Evolutionary conservation across 2,113 vertebrate species (phyloP), one percentile per base, ranked within the genome.

Genomic region (Amia ocellicauda): DNA sequence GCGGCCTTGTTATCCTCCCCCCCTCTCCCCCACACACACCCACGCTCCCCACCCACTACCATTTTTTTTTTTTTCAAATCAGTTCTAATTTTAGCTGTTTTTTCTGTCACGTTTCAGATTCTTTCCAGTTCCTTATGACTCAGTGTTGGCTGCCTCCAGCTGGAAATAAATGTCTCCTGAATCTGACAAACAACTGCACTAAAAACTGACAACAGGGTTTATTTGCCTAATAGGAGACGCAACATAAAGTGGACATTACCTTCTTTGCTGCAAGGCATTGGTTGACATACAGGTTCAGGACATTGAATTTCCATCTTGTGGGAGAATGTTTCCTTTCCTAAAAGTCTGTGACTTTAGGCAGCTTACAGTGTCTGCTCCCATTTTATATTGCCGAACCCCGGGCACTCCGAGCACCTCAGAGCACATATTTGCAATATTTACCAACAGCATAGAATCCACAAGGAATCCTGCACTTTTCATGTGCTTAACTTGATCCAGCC

Each of bases 391-490:
- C 67, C 79, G 79, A 67, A 78, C 80, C 83, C 75, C 67, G 62
- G 77, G 80, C 68, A 78, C 85, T 84, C 45, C 60, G 66, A 85
- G 84, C 79, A 68, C 76, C 74, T 72, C 57, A 76, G 14, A 19
- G 74, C 60, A 63, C 43, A 70, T 36, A 11, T 36, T 76, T 76
- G 68, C 69, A 77, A 80, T 72, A 84, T 7, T 47, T 47, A 83
- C 78, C 78, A 83, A 81, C 78, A 83, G 79, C 87, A 78, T 69
- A 62, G 31, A 36, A n/a, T n/a, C n/a, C n/a, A n/a, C n/a, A n/a
- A n/a, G n/a, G 31, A 11, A 36, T 7, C 11, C 31, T 11, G 11
- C 11, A 36, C 31, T 36, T 36, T 36, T 11, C 31, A 36, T 11
- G 31, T 36, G 31, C 11, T 36, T 36, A 36, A 36, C 11, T 11